A percentile compares a stretch with the other conserved stretches of the same genome.
phyloP scores from a whole-genome alignment of 1,140 invertebrate genomes.

The Drosophila miranda region DNA sequence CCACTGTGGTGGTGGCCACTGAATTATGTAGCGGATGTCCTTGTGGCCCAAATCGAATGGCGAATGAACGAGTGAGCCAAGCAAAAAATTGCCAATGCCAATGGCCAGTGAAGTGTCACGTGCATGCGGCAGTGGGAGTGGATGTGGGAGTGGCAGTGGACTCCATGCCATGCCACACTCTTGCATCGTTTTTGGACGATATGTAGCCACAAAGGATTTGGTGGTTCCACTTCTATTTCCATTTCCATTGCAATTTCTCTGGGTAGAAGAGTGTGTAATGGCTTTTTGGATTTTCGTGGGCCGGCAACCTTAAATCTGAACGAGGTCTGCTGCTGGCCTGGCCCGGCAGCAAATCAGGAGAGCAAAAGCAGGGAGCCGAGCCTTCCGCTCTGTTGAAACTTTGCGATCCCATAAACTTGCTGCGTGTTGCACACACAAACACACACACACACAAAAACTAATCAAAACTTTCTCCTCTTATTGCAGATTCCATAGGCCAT shows the following conservation, averaged over 20 bases:
- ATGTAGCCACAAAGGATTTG: conserved; percentile 73
- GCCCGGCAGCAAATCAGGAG: neutral
- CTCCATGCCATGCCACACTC: neutral
- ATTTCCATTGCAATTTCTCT: conserved; percentile 47
- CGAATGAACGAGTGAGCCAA: conserved; percentile 46
- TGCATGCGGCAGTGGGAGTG: conserved; percentile 29
- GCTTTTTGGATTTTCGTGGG: conserved; percentile 60
- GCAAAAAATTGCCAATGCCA: conserved; percentile 70
- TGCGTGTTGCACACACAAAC: conserved; percentile 9
- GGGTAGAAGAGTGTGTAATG: conserved; percentile 49
- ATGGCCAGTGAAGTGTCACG: conserved; percentile 77
- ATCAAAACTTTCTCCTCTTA: conserved; percentile 57
- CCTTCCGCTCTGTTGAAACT: neutral
- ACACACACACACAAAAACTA: conserved; percentile 48
- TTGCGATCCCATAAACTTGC: too few relatives aligned
- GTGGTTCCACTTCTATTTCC: conserved; percentile 49
- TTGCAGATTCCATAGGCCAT: conserved; percentile 89
- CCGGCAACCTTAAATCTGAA: too few relatives aligned
- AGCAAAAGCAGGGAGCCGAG: neutral
- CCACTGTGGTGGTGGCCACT: conserved; percentile 3
- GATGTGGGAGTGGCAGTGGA: conserved; percentile 21
- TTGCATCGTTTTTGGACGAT: conserved; percentile 52
- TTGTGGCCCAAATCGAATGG: conserved; percentile 41
- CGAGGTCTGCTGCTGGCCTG: neutral
- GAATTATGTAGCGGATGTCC: conserved; percentile 59